Conservation (phyloP, 2,888 invertebrate genomes). For the Phasia obesa region DNA sequence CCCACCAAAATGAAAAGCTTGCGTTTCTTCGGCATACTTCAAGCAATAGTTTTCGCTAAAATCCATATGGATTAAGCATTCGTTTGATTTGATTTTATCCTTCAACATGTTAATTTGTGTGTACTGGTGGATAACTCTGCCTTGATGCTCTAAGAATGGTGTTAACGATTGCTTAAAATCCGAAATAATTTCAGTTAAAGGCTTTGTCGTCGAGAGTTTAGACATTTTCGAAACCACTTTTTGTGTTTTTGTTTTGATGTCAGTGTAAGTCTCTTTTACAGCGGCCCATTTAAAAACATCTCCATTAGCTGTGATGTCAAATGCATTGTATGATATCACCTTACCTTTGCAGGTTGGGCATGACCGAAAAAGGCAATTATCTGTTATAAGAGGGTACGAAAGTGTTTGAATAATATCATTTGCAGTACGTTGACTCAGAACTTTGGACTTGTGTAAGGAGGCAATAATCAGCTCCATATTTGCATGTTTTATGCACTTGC, state of each 20-base stretch:
- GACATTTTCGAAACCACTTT: slow-evolving; percentile 22
- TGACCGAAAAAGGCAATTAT: slow-evolving; percentile 40
- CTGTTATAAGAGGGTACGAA: slow-evolving; percentile 35
- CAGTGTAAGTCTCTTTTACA: slow-evolving; percentile 3
- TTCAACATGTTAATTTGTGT: slow-evolving; percentile 1
- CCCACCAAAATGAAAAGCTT: no score
- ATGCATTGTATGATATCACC: slow-evolving; percentile 9
- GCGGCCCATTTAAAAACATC: not conserved
- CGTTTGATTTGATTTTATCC: slow-evolving; percentile 31
- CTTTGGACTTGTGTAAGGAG: not conserved
- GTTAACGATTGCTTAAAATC: slow-evolving; percentile 1
- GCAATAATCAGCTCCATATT: slow-evolving; percentile 30
- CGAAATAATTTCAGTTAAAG: slow-evolving; percentile 15
- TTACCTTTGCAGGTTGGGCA: slow-evolving; percentile 31
- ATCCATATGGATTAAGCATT: no score
- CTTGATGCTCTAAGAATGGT: slow-evolving; percentile 17
- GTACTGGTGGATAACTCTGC: not conserved
- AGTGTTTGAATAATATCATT: slow-evolving; percentile 36
- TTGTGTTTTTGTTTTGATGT: no score
- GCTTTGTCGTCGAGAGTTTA: slow-evolving; percentile 15
- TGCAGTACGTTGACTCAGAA: no score
- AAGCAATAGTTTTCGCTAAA: no score
- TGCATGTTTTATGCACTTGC: slow-evolving; percentile 13
- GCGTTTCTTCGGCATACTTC: no score
- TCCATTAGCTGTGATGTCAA: slow-evolving; percentile 7